Evolutionary conservation across 2,888 invertebrate species (phyloP), one percentile per base, ranked within the genome.

Genomic region (Metalampra italica): DNA sequence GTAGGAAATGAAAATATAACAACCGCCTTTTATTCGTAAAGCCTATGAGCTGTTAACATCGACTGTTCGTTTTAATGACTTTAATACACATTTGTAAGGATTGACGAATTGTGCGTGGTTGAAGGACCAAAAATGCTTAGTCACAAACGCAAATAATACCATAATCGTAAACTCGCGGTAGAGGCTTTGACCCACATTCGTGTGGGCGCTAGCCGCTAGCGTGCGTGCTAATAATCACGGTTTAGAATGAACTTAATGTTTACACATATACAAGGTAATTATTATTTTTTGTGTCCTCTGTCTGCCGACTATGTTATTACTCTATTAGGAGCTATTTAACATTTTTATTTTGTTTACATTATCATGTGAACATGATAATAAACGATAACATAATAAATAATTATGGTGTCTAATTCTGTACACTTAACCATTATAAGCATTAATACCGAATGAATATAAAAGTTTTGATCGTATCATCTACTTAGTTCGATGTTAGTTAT

Each of bases 211-310:
- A 22, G 22, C 22, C 22, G 39, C 45, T 29, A 60, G 73, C 80
- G 82, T 84, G 83, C 80, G 73, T 78, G 75, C 63, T 57, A 58
- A 75, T 81, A 82, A 80, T 84, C 83, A 78, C 70, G 62, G 63
- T 71, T 71, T 71, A 69, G 68, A 77, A 73, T 69, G 64, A 72
- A 66, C 70, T 71, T 71, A 77, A 78, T 78, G 78, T 79, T 82
- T 78, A 79, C 82, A 80, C 77, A 78, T 78, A 79, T 72, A 76
- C 71, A 66, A 70, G 70, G 66, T 71, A 75, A 78, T 83, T 75
- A 79, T 75, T 70, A 66, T 70, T 70, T 75, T 75, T 71, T 70
- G 64, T 69, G 62, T 70, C 70, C 68, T 72, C 63, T 73, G 71
- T 75, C 71, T 68, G 63, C 71, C 63, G 65, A 69, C 60, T 68